Percentiles rank a stretch among this genome's conserved stretches.
Evolutionary conservation across 2,797 vertebrate species (phyloP).

Genomic region (Steatocranus sp.): DNA sequence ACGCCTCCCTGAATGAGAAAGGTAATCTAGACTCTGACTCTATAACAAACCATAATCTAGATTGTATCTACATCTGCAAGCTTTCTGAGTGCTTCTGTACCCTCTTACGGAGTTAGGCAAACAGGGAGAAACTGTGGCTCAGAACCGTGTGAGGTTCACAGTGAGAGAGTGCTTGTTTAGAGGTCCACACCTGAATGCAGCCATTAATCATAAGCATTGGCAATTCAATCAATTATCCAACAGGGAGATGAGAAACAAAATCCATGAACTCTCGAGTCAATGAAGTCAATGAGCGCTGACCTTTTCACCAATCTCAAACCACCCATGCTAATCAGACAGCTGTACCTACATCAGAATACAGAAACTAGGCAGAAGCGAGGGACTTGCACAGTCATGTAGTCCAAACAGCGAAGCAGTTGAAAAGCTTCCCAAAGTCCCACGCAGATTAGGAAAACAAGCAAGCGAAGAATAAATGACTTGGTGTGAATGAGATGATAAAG

Average conservation of each 20-base stretch:
- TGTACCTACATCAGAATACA: constrained; percentile 1
- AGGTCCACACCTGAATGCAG: neutral
- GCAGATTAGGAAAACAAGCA: constrained; percentile 2
- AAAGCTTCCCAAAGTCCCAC: neutral
- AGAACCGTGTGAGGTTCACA: neutral
- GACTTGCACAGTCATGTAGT: neutral
- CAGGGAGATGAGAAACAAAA: constrained; percentile 51
- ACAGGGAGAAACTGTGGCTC: neutral
- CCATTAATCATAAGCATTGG: constrained; percentile 60
- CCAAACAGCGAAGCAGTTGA: neutral
- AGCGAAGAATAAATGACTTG: neutral
- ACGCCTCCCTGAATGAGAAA: neutral
- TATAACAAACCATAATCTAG: neutral
- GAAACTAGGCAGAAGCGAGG: neutral
- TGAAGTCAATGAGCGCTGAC: constrained; percentile 60
- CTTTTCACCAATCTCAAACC: constrained; percentile 39
- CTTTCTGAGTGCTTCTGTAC: neutral
- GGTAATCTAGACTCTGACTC: neutral
- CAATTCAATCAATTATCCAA: constrained; percentile 55
- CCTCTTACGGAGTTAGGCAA: neutral
- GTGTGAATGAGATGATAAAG: constrained; percentile 29
- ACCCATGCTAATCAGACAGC: constrained; percentile 46
- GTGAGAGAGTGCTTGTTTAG: constrained; percentile 12
- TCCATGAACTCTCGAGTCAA: constrained; percentile 55
- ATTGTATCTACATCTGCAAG: neutral